These are phyloP conservation scores for Brienomyrus brachyistius DNA, from an alignment of 2,113 vertebrate genomes.

Conservation along the genomic window DNA sequence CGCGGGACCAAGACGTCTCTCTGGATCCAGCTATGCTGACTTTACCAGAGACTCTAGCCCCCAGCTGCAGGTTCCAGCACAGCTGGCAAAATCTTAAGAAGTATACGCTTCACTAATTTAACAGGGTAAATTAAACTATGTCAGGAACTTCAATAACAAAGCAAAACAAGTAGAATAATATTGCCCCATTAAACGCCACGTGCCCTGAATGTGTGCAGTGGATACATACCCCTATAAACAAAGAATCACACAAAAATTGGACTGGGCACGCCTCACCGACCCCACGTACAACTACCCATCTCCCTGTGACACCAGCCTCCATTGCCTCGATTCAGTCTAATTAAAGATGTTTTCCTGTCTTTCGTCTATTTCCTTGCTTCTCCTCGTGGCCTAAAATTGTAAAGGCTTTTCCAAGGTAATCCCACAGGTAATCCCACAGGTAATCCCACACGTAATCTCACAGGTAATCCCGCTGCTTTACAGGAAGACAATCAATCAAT, in stretches of 20 bases:
- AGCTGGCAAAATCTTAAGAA: neutral
- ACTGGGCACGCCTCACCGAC: neutral
- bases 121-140: neutral
- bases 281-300: neutral
- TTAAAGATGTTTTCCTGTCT: neutral
- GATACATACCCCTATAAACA: neutral
- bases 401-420: neutral
- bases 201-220: neutral
- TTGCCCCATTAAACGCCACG: neutral
- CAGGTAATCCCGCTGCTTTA: slow-evolving; percentile 21
- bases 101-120: neutral
- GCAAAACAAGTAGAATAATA: neutral
- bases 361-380: neutral
- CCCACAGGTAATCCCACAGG: slow-evolving; percentile 21
- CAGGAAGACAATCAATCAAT: slow-evolving; percentile 44
- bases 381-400: slow-evolving; percentile 12
- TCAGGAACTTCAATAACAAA: neutral
- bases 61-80: neutral
- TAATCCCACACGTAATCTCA: neutral
- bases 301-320: neutral
- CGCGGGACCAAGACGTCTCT: neutral
- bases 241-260: neutral
- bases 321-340: slow-evolving; percentile 2
- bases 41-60: neutral
- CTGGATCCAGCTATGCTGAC: neutral